These are phyloP conservation scores for Drosophila neutralis DNA, from an alignment of 2,888 invertebrate species.

Conservation along the genomic window DNA sequence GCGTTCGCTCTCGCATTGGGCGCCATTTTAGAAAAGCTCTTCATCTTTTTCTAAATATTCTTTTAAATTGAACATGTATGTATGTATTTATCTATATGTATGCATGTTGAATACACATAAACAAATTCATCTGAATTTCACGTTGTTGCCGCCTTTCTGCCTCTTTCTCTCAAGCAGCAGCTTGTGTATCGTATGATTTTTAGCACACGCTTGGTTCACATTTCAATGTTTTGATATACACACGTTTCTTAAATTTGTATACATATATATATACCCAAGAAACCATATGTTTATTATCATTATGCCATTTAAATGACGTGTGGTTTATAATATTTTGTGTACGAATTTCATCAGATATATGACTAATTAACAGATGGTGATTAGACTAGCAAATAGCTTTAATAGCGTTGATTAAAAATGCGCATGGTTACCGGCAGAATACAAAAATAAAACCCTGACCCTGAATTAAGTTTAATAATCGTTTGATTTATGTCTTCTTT, in stretches of 20 bases:
- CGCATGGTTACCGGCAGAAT: constrained; percentile 7
- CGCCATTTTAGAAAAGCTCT: constrained; percentile 48
- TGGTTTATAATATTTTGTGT: neutral
- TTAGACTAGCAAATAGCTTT: neutral
- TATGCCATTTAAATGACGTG: constrained; percentile 12
- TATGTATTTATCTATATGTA: neutral
- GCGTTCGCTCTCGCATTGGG: constrained; percentile 7
- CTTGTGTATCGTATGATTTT: constrained; percentile 72
- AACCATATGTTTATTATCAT: constrained; percentile 7
- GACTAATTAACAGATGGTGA: neutral
- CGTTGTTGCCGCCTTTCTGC: constrained; percentile 31
- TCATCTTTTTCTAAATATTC: constrained; percentile 27
- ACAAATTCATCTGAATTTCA: constrained; percentile 38
- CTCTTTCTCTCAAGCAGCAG: constrained; percentile 18
- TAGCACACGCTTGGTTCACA: constrained; percentile 56
- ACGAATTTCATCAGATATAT: constrained; percentile 3
- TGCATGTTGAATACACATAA: constrained; percentile 1
- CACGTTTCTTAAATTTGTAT: constrained; percentile 2
- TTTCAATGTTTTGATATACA: constrained; percentile 46
- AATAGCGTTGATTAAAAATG: constrained; percentile 14
- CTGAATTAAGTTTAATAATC: constrained; percentile 42
- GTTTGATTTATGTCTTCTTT: constrained; percentile 22
- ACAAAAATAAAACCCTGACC: constrained; percentile 58
- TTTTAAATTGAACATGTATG: neutral
- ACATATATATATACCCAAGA: constrained; percentile 1